Percentiles rank a stretch among this genome's conserved stretches.
These are phyloP conservation scores for Eugnorisma glareosa DNA, from an alignment of 2,888 invertebrate genomes.

Conservation along the genomic window DNA sequence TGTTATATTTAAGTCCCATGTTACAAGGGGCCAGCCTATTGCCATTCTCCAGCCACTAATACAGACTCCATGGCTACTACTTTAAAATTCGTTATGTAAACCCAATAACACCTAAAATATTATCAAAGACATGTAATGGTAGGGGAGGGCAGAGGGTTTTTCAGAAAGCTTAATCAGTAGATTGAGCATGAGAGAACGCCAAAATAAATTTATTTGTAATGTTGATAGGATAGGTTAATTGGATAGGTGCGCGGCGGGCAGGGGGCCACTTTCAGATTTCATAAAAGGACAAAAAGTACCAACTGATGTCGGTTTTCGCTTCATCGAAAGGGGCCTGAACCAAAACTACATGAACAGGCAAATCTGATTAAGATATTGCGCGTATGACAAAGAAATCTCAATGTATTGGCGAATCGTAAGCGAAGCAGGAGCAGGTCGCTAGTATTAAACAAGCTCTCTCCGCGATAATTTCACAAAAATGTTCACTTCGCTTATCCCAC, in stretches of 20 bases:
- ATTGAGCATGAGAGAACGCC: not conserved
- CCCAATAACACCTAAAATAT: not conserved
- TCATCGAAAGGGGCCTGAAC: not conserved
- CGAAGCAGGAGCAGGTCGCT: not conserved
- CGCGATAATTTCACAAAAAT: not conserved
- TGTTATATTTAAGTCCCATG: not conserved
- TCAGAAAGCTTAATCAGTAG: not conserved
- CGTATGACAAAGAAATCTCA: not conserved
- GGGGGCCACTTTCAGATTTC: too few species aligned
- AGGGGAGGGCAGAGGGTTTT: too few species aligned
- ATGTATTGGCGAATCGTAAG: not conserved
- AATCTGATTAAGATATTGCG: not conserved
- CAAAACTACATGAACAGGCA: not conserved
- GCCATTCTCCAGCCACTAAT: not conserved
- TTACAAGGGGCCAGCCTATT: not conserved
- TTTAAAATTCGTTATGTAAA: not conserved
- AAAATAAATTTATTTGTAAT: too few species aligned
- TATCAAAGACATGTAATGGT: too few species aligned
- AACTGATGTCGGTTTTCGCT: not conserved
- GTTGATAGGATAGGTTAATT: too few species aligned
- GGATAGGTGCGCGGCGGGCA: too few species aligned
- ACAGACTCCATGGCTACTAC: not conserved
- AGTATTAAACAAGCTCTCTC: not conserved
- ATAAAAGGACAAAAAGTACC: not conserved
- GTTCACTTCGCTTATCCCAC: not conserved